A percentile compares a stretch with the other conserved stretches of the same genome.
phyloP scores from a whole-genome alignment of 2,888 invertebrate species.

The Mechanitis messenoides region DNA sequence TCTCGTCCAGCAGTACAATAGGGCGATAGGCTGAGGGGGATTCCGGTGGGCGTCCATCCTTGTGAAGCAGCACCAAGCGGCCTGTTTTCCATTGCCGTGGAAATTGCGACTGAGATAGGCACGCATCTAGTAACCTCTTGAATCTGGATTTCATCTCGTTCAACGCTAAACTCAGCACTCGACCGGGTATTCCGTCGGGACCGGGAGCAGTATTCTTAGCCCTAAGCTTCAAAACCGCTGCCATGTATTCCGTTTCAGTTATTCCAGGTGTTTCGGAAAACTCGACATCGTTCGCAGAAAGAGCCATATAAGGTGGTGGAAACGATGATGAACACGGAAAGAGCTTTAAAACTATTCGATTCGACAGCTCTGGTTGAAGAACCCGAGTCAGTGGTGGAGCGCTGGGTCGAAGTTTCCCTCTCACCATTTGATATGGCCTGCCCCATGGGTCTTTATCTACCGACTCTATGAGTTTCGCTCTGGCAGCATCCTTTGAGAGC shows the following conservation, averaged over 20 bases:
- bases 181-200: conserved; percentile 21
- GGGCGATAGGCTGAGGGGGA: conserved; percentile 26
- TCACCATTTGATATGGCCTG: conserved; percentile 10
- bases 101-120: conserved; percentile 13
- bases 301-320: too few species aligned
- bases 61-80: conserved; percentile 21
- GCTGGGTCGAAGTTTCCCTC: conserved; percentile 10
- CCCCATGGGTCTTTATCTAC: conserved; percentile 17
- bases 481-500: conserved; percentile 12
- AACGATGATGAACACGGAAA: too few species aligned
- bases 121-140: conserved; percentile 12
- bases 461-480: conserved; percentile 2
- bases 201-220: conserved; percentile 18
- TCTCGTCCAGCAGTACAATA: conserved; percentile 26
- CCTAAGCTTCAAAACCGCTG: conserved; percentile 5
- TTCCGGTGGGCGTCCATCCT: conserved; percentile 14
- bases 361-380: conserved; percentile 6
- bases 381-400: conserved; percentile 12
- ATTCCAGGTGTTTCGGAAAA: background rate
- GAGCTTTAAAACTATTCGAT: background rate
- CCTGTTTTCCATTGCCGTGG: conserved; percentile 18
- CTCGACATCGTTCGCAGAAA: too few species aligned
- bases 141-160: conserved; percentile 10
- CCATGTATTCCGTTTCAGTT: background rate
- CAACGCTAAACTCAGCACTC: conserved; percentile 11